phyloP scores from a whole-genome alignment of 2,888 invertebrate genomes.

The Xylota segnis region DNA sequence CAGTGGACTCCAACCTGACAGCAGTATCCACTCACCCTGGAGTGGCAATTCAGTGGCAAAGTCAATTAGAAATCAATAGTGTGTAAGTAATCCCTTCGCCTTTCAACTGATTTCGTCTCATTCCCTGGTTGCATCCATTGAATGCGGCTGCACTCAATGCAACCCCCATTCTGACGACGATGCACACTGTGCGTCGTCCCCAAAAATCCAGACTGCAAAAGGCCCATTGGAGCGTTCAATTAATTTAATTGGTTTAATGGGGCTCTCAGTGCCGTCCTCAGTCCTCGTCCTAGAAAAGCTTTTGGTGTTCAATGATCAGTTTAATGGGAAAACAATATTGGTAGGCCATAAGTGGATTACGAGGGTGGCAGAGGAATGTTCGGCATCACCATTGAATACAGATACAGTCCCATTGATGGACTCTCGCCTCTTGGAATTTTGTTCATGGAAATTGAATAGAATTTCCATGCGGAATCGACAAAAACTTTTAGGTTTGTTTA shows the following conservation, averaged over 20 bases:
- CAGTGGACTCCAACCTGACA: background rate
- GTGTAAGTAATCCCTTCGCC: conserved; percentile 84
- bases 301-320: conserved; percentile 83
- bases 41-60: conserved; percentile 81
- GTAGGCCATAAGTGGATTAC: conserved; percentile 78
- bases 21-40: background rate
- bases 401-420: conserved; percentile 47
- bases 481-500: conserved; percentile 56
- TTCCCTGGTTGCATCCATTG: conserved; percentile 2
- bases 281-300: conserved; percentile 77
- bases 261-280: conserved; percentile 49
- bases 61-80: conserved; percentile 85
- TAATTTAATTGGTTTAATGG: conserved; percentile 77
- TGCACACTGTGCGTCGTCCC: conserved; percentile 30
- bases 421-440: conserved; percentile 25
- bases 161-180: background rate
- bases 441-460: conserved; percentile 43
- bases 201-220: conserved; percentile 54
- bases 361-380: conserved; percentile 47
- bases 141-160: conserved; percentile 49
- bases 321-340: conserved; percentile 84
- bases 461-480: conserved; percentile 25
- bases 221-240: conserved; percentile 69
- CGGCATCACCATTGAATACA: conserved; percentile 52
- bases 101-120: conserved; percentile 46